phyloP scores from a whole-genome alignment of 2,113 vertebrate species.

The Thalassarche chlororhynchos region DNA sequence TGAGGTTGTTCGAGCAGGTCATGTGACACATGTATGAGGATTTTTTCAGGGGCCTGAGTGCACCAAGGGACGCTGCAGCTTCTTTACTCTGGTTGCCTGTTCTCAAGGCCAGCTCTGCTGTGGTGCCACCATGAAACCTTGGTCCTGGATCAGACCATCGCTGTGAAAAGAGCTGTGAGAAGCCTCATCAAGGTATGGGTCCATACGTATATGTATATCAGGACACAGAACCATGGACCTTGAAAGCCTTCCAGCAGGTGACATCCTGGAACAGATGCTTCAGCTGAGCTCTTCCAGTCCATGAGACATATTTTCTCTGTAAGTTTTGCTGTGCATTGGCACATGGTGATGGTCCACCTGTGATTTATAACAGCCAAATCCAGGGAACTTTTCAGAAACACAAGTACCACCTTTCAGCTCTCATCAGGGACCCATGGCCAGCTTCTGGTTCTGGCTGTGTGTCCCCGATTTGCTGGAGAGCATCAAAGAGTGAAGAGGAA shows the following conservation, averaged over 20 bases:
- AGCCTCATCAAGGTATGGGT: not conserved
- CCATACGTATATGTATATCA: rapidly evolving
- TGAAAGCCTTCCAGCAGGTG: not conserved
- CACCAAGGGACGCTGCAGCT: not conserved
- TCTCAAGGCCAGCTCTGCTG: not conserved
- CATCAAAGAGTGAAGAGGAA: not conserved
- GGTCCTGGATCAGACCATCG: not conserved
- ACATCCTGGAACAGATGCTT: not conserved
- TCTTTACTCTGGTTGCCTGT: not conserved
- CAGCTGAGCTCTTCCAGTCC: not conserved
- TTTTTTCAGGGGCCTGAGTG: not conserved
- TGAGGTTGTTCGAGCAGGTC: not conserved
- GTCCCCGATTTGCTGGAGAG: not conserved
- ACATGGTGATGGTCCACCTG: not conserved
- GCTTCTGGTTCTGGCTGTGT: not conserved
- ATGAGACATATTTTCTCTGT: not conserved
- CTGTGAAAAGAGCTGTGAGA: not conserved
- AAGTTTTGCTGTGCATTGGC: not conserved
- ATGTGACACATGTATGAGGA: rapidly evolving
- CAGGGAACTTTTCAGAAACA: not conserved
- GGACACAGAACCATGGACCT: not conserved
- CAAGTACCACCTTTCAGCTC: not conserved
- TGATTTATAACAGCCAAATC: not conserved
- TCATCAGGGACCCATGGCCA: not conserved
- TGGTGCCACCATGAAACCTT: not conserved